phyloP scores from a whole-genome alignment of 2,888 invertebrate genomes.

The Drosophila crucigera region DNA sequence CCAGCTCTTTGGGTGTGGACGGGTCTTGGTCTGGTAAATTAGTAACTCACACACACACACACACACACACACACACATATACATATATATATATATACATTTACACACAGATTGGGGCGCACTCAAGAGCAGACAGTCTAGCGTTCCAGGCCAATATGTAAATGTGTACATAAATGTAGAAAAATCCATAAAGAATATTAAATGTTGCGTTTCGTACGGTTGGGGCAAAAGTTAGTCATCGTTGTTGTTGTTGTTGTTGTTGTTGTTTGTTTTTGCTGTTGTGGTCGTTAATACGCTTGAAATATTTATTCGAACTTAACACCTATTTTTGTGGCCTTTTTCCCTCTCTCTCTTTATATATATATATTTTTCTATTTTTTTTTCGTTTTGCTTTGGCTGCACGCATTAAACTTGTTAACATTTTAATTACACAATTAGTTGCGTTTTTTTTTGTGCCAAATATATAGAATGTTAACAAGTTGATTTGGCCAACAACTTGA shows the following conservation, averaged over 20 bases:
- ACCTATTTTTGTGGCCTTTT: slow-evolving; percentile 53
- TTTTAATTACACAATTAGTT: slow-evolving; percentile 77
- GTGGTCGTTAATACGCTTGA: slow-evolving; percentile 59
- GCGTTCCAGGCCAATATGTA: slow-evolving; percentile 35
- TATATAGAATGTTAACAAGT: slow-evolving; percentile 48
- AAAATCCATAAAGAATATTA: slow-evolving; percentile 61
- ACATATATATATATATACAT: background rate
- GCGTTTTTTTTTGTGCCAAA: slow-evolving; percentile 55
- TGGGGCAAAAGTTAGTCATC: slow-evolving; percentile 49
- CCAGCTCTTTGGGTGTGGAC: slow-evolving; percentile 12
- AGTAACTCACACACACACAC: slow-evolving; percentile 26
- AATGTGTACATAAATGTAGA: slow-evolving; percentile 34
- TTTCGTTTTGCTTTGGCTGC: slow-evolving; percentile 31
- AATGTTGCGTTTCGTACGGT: slow-evolving; percentile 53
- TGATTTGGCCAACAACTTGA: slow-evolving; percentile 1
- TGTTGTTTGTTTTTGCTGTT: slow-evolving; percentile 15
- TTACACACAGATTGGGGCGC: background rate
- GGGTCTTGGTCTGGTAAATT: slow-evolving; percentile 30
- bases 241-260: slow-evolving; percentile 7
- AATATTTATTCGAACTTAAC: slow-evolving; percentile 69
- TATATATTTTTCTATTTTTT: background rate
- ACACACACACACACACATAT: background rate
- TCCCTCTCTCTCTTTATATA: background rate
- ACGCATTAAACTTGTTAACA: slow-evolving; percentile 72
- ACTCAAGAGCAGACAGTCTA: slow-evolving; percentile 6